Percentiles rank a stretch among this genome's conserved stretches.
Conservation (phyloP, 2,113 vertebrate genomes). For the Zootoca vivipara region DNA sequence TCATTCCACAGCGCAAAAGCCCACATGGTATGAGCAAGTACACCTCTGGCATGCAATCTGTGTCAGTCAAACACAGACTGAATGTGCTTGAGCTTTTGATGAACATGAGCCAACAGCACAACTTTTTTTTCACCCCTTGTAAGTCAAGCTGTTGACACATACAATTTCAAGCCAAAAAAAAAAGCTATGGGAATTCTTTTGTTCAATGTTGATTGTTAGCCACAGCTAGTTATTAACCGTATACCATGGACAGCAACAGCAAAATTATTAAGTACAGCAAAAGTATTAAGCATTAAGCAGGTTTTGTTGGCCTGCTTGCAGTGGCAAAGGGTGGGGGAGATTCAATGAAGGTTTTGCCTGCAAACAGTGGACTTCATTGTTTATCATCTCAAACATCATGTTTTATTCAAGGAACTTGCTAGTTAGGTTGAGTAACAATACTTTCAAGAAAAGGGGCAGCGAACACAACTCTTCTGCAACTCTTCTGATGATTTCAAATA, state of each 20-base stretch:
- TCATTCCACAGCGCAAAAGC: constrained; percentile 7
- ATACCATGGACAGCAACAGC: background rate
- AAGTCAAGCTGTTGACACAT: background rate
- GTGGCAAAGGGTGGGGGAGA: background rate
- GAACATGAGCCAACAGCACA: background rate
- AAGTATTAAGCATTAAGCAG: constrained; percentile 10
- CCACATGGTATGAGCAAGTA: background rate
- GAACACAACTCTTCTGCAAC: background rate
- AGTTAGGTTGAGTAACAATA: background rate
- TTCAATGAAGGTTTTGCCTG: rapidly evolving
- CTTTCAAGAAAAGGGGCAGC: background rate
- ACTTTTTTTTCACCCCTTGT: background rate
- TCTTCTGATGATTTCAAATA: background rate
- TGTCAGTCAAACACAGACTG: background rate
- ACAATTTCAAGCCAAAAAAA: background rate
- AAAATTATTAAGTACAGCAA: background rate
- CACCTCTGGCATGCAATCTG: background rate
- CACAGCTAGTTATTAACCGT: background rate
- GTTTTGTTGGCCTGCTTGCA: background rate
- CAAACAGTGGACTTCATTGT: background rate
- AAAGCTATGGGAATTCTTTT: background rate
- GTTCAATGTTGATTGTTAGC: background rate
- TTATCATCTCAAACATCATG: background rate
- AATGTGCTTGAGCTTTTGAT: background rate
- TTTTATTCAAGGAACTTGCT: background rate